Evolutionary conservation across 1,140 invertebrate species (phyloP).

Genomic region (Diabrotica virgifera): DNA sequence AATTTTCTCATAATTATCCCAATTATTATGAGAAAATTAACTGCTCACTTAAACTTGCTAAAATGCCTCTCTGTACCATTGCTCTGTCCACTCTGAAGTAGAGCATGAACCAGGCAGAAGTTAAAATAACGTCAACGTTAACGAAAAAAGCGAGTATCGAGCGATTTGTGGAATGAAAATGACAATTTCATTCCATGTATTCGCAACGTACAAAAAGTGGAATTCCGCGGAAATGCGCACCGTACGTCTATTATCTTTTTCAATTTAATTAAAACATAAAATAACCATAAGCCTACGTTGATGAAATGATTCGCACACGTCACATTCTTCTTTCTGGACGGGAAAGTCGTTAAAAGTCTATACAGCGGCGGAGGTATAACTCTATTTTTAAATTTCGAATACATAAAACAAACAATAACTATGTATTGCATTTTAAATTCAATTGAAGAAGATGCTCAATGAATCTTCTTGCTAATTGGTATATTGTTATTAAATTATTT

Average conservation of each 20-base stretch:
- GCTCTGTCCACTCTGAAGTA: constrained; percentile 6
- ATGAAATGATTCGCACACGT: constrained; percentile 28
- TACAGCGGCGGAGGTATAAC: no score
- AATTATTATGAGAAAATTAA: no score
- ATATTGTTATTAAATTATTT: no score
- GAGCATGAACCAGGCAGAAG: constrained; percentile 10
- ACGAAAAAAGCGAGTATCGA: constrained; percentile 23
- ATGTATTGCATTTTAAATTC: no score
- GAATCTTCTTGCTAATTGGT: no score
- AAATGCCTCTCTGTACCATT: background rate
- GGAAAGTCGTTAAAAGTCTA: constrained; percentile 16
- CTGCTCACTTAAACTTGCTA: background rate
- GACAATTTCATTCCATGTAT: constrained; percentile 38
- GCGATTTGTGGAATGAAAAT: constrained; percentile 36
- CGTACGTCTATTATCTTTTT: constrained; percentile 37
- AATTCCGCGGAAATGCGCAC: constrained; percentile 26
- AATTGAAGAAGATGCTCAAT: no score
- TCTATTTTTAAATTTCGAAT: no score
- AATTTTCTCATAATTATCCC: no score
- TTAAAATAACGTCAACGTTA: constrained; percentile 5
- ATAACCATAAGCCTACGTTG: constrained; percentile 36
- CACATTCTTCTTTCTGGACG: constrained; percentile 17
- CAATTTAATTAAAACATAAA: constrained; percentile 40
- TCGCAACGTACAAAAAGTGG: constrained; percentile 25
- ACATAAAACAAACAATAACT: no score